Evolutionary conservation across 2,888 invertebrate species (phyloP), one percentile per base, ranked within the genome.

Genomic region (Apoda limacodes): DNA sequence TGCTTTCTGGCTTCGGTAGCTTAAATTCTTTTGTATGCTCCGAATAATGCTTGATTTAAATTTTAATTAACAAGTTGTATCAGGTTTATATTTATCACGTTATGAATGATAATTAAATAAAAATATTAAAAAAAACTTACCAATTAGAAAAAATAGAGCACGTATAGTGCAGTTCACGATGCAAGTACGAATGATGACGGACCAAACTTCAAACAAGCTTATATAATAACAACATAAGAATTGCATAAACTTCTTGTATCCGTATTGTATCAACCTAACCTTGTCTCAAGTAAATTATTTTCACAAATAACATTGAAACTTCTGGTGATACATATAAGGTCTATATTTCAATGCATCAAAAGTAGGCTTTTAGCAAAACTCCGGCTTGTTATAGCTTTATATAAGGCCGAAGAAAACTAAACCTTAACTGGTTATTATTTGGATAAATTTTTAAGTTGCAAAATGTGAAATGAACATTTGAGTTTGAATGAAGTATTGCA

Each of bases 171-270:
- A 74, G 68, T 59, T 55, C 45, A 46, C 56, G 59, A 40, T 64
- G 56, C 60, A 60, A 60, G 52, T 56, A 38, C 60, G 63, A 76
- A 61, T 78, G 75, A n/a, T n/a, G 48, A 51, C 56, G 35, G 38
- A 45, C 48, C 45, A 46, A 46, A 52, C 37, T 43, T 52, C 55
- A 59, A 65, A 63, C 58, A 63, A 69, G 50, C 74, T 78, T 80
- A 78, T 80, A 78, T 78, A 78, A 80, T 80, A 76, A 63, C 63
- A 71, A 75, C 60, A 67, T 70, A 72, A 74, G 64, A 76, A 71
- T 80, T 80, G 78, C 78, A 80, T 71, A 72, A 80, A 78, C 78
- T 50, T 49, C 50, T 45, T 45, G 51, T 46, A 65, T 61, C 63
- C 60, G 62, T 54, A 46, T 59, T 60, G 60, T 51, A 58, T 52